Evolutionary conservation across 2,888 invertebrate genomes (phyloP).

Genomic region (Beris chalybata): DNA sequence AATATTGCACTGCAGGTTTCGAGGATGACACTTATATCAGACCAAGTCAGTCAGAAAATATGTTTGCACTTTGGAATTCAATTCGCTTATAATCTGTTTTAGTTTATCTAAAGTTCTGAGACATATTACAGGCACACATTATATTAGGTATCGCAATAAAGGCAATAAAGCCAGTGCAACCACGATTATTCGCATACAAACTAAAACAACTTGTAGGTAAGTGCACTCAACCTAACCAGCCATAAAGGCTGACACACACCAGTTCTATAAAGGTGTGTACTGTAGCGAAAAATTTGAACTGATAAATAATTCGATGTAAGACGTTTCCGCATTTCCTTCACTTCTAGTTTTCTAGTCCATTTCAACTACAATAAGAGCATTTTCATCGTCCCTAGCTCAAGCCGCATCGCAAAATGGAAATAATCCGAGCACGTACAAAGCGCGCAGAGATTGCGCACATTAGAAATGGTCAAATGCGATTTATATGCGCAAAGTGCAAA

Average conservation of each 20-base stretch:
- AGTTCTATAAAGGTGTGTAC: slow-evolving; percentile 21
- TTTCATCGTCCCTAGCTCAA: not conserved
- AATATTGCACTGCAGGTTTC: not conserved
- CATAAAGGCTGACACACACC: too few species aligned
- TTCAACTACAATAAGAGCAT: slow-evolving; percentile 16
- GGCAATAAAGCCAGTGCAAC: too few species aligned
- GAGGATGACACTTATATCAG: slow-evolving; percentile 28
- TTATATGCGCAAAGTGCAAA: slow-evolving; percentile 28
- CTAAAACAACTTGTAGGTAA: too few species aligned
- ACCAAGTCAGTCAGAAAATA: slow-evolving; percentile 25
- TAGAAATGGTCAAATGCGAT: slow-evolving; percentile 26
- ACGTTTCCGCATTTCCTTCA: slow-evolving; percentile 31
- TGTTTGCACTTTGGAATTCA: slow-evolving; percentile 24
- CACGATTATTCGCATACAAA: too few species aligned
- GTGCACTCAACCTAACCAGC: too few species aligned
- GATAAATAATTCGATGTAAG: slow-evolving; percentile 25
- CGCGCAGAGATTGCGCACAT: slow-evolving; percentile 21
- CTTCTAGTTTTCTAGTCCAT: slow-evolving; percentile 1
- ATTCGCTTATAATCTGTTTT: slow-evolving; percentile 18
- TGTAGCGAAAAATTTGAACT: slow-evolving; percentile 30
- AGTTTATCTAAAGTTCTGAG: slow-evolving; percentile 6
- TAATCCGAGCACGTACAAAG: too few species aligned
- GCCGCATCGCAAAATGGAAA: too few species aligned
- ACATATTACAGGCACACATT: too few species aligned
- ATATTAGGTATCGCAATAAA: too few species aligned